Percentiles rank a stretch among this genome's conserved stretches.
phyloP scores from a whole-genome alignment of 23 tunicate genomes.

The Ciona savignyi region DNA sequence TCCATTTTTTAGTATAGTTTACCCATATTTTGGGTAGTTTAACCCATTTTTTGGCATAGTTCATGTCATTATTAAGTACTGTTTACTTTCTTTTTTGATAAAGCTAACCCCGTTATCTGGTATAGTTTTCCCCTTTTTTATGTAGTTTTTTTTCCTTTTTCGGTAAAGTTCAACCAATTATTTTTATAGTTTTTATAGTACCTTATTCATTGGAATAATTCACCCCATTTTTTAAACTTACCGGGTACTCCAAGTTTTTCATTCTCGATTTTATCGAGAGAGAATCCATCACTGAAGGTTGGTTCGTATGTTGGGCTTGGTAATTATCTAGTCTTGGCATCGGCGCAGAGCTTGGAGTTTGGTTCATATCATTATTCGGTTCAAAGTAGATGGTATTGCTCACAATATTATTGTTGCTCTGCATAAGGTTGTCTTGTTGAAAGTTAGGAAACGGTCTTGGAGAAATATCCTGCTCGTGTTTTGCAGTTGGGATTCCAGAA shows the following conservation, averaged over 20 bases:
- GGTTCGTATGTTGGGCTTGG: not conserved
- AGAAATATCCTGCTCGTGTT: not conserved
- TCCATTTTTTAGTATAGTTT: too few species aligned
- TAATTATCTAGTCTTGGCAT: not conserved
- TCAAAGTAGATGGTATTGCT: not conserved
- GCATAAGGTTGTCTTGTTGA: not conserved
- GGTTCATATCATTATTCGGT: not conserved
- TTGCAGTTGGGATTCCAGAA: not conserved
- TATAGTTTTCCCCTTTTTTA: too few species aligned
- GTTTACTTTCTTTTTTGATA: too few species aligned
- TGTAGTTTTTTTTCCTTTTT: too few species aligned
- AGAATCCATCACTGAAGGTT: conserved; percentile 13
- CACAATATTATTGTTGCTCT: not conserved
- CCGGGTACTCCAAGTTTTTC: not conserved
- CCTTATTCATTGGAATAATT: too few species aligned
- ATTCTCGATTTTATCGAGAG: conserved; percentile 18
- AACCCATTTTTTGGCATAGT: too few species aligned
- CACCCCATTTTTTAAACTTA: conserved; percentile 9
- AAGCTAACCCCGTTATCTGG: too few species aligned
- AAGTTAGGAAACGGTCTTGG: not conserved
- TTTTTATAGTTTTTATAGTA: too few species aligned
- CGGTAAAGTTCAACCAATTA: too few species aligned
- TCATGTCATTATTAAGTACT: too few species aligned
- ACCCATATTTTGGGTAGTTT: too few species aligned
- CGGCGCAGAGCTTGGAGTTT: not conserved